phyloP scores from a whole-genome alignment of 2,797 vertebrate species.

The Numenius phaeopus region DNA sequence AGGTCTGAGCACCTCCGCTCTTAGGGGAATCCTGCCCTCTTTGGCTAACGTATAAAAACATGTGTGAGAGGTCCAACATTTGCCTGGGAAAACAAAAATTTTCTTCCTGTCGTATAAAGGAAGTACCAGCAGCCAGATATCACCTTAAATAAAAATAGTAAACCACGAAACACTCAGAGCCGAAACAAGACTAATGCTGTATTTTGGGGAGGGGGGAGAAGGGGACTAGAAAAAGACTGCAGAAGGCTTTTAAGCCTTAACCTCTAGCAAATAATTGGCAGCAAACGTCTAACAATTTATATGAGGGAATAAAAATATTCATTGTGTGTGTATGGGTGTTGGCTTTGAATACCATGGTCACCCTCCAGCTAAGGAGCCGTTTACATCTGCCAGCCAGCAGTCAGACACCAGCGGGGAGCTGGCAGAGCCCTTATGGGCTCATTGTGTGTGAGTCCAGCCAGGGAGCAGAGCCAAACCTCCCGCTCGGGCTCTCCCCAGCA shows the following conservation, averaged over 20 bases:
- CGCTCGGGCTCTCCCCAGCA: neutral
- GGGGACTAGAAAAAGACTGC: neutral
- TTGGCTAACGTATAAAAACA: neutral
- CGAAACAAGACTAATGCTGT: neutral
- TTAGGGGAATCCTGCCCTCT: neutral
- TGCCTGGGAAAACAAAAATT: neutral
- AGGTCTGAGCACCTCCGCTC: neutral
- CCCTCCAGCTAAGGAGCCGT: slow-evolving; percentile 48
- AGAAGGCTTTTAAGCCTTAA: slow-evolving; percentile 16
- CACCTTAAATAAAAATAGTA: slow-evolving; percentile 11
- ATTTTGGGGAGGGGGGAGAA: fast-evolving
- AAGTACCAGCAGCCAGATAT: neutral
- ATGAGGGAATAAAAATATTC: slow-evolving; percentile 52
- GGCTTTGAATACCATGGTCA: slow-evolving; percentile 34
- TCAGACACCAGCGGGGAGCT: neutral
- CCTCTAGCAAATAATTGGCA: slow-evolving; percentile 55
- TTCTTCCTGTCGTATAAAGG: neutral
- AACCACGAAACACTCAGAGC: neutral
- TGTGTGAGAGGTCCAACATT: neutral
- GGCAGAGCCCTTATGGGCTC: neutral
- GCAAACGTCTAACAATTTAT: slow-evolving; percentile 43
- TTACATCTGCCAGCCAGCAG: slow-evolving; percentile 61
- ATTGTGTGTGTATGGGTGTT: slow-evolving; percentile 38
- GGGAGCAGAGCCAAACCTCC: neutral
- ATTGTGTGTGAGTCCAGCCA: neutral